Conservation (phyloP, 2,888 invertebrate species). For the Synanthedon andrenaeformis region DNA sequence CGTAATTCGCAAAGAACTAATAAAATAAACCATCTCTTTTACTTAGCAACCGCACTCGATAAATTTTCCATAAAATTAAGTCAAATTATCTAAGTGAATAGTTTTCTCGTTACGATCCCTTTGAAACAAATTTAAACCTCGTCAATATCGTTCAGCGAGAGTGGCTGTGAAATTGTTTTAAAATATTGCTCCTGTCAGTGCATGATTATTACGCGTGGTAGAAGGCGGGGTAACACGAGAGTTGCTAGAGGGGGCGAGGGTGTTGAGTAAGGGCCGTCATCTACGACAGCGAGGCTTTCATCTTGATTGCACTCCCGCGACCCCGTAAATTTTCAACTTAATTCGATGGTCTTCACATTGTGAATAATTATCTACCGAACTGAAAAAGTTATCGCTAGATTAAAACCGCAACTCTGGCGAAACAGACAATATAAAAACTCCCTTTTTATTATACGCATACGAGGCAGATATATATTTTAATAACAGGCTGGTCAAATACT, state of each 20-base stretch:
- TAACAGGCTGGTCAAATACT: too few species aligned
- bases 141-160: neutral
- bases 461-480: too few species aligned
- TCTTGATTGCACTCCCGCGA: conserved; percentile 37
- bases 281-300: conserved; percentile 29
- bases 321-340: conserved; percentile 34
- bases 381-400: conserved; percentile 1
- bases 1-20: too few species aligned
- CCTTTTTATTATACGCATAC: too few species aligned
- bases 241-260: neutral
- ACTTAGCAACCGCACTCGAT: too few species aligned
- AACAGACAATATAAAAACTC: too few species aligned
- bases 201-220: neutral
- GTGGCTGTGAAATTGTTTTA: neutral
- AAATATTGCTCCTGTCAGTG: neutral
- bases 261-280: conserved; percentile 11
- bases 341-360: conserved; percentile 29
- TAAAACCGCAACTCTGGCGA: neutral
- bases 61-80: too few species aligned
- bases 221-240: neutral
- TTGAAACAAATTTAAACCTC: too few species aligned
- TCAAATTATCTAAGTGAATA: too few species aligned
- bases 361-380: conserved; percentile 18
- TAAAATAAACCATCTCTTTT: too few species aligned
- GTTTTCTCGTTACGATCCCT: too few species aligned